Percentiles rank a stretch among this genome's conserved stretches.
phyloP scores from a whole-genome alignment of 1,140 invertebrate genomes.

The Drosophila pectinifera region DNA sequence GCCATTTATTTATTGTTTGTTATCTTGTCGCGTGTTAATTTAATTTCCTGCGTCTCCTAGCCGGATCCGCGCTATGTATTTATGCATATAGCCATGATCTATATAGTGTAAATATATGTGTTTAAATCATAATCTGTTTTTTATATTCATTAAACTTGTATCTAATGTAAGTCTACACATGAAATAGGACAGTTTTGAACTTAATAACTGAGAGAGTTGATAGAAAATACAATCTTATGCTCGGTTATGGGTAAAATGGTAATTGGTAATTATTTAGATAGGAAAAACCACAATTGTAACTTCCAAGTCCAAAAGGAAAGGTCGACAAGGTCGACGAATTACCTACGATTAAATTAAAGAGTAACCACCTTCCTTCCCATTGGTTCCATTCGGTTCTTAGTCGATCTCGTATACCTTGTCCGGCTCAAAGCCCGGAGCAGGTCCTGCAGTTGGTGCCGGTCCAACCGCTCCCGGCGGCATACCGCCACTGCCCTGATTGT shows the following conservation, averaged over 20 bases:
- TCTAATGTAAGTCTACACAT: constrained; percentile 65
- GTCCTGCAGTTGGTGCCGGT: constrained; percentile 3
- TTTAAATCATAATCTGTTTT: constrained; percentile 30
- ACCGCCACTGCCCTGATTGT: constrained; percentile 58
- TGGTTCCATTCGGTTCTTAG: constrained; percentile 42
- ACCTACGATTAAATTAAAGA: constrained; percentile 38
- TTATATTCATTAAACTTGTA: constrained; percentile 29
- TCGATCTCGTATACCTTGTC: constrained; percentile 84
- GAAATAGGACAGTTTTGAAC: constrained; percentile 69
- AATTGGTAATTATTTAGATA: constrained; percentile 34
- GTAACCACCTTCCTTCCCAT: background rate
- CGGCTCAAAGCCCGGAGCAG: constrained; percentile 68
- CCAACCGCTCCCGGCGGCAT: constrained; percentile 25
- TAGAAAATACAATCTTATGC: constrained; percentile 31
- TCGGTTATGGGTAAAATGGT: constrained; percentile 25
- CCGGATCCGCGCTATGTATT: constrained; percentile 44
- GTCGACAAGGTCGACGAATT: constrained; percentile 39
- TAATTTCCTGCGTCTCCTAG: constrained; percentile 38
- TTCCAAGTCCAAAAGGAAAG: constrained; percentile 32
- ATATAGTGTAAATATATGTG: constrained; percentile 28
- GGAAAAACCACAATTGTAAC: constrained; percentile 42
- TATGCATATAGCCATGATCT: constrained; percentile 61
- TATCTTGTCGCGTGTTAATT: constrained; percentile 60
- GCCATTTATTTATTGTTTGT: constrained; percentile 70
- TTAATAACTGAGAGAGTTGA: constrained; percentile 53